Evolutionary conservation across 2,888 invertebrate species (phyloP), one percentile per base, ranked within the genome.

Genomic region (Athalia rosae): DNA sequence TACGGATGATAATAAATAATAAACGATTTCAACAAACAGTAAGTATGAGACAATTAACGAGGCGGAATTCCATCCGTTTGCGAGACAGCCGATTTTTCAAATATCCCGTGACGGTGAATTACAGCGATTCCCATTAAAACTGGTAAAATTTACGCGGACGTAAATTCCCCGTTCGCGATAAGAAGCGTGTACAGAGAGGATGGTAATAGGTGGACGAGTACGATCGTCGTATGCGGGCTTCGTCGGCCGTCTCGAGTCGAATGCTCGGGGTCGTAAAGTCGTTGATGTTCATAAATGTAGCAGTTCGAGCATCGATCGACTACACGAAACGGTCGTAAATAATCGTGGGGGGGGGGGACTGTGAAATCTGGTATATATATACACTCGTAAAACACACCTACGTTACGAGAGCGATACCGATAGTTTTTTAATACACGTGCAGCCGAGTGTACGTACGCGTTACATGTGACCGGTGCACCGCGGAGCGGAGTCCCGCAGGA

Each of bases 201-300:
- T 2, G 28, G 28, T 28, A 2, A 28, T 28, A 28, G 28, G 28
- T 28, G 28, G 63, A 8, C 11, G 4, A 47, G 45, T 45, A n/a
- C 1, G 43, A 11, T 56, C 56, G 13, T 4, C 7, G 50, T 28
- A 67, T 48, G 69, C 43, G 47, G 64, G 15, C 56, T 11, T 69
- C 56, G 41, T 28, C 67, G 8, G 53, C 9, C 67, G n/a, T 56
- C 50, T 50, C 11, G 50, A 3, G 50, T 7, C 50, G 11, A 43
- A 56, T 43, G 48, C 45, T 69, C 69, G 45, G 45, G 56, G 48
- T 69, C 69, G 58, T 69, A 43, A 45, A 69, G 56, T 58, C 62
- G n/a, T 28, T n/a, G 43, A 58, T n/a, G 84, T 84, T 86, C 83
- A 85, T 84, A 84, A 85, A 85, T 84, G 84, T 85, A 84, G 84